Evolutionary conservation across 2,797 vertebrate species (phyloP).

Genomic region (Limosa lapponica): DNA sequence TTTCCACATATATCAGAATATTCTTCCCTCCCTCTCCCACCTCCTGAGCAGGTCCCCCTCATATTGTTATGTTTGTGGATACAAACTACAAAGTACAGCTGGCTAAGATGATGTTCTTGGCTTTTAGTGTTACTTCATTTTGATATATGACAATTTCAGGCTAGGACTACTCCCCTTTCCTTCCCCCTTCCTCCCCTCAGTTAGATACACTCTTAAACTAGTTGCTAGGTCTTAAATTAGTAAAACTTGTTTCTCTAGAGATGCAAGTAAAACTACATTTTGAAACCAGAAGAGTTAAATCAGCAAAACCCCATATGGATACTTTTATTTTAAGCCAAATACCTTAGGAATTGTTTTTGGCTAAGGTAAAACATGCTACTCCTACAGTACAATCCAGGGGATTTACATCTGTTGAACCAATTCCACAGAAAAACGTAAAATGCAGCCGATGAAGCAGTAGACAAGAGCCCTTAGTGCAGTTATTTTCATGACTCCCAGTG

Average conservation of each 20-base stretch:
- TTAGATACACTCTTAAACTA: neutral
- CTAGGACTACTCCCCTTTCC: neutral
- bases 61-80: neutral
- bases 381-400: neutral
- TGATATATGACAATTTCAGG: neutral
- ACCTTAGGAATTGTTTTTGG: constrained; percentile 39
- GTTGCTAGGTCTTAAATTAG: neutral
- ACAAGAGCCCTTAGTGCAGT: neutral
- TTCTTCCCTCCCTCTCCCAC: accelerated
- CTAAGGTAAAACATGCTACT: neutral
- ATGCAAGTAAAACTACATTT: neutral
- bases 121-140: neutral
- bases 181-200: accelerated
- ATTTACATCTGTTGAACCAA: constrained; percentile 48
- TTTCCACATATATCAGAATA: neutral
- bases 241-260: neutral
- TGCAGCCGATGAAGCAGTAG: neutral
- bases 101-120: neutral
- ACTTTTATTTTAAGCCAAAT: constrained; percentile 37
- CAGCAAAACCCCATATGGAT: neutral
- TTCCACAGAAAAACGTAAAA: constrained; percentile 20
- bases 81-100: neutral
- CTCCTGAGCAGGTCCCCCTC: accelerated
- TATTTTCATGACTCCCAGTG: neutral
- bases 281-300: neutral